Conservation (phyloP, 2,797 vertebrate genomes). For the Channallabes apus region DNA sequence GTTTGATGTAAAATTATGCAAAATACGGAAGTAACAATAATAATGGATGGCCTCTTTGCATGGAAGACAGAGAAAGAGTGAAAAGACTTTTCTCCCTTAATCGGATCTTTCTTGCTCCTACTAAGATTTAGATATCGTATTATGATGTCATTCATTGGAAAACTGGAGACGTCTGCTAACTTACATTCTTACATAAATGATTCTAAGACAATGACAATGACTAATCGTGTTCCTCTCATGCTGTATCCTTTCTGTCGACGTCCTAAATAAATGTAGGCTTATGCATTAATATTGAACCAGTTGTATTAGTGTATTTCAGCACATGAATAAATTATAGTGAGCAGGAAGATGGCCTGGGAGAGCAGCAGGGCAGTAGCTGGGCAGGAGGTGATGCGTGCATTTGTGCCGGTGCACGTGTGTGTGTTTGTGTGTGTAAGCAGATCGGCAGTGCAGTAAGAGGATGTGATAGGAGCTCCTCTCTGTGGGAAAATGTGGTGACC, state of each 20-base stretch:
- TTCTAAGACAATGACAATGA: background rate
- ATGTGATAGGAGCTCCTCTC: conserved; percentile 28
- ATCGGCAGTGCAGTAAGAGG: conserved; percentile 31
- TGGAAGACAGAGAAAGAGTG: background rate
- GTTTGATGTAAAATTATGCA: too few relatives aligned
- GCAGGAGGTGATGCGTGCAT: conserved; percentile 26
- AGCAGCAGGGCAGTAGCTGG: conserved; percentile 22
- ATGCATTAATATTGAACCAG: background rate
- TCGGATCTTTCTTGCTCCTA: background rate
- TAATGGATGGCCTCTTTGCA: conserved; percentile 14
- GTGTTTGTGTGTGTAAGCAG: conserved; percentile 11
- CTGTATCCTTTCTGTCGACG: background rate
- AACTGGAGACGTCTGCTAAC: background rate
- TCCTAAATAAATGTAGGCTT: background rate
- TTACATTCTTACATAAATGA: background rate
- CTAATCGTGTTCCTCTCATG: background rate
- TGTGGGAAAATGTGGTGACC: conserved; percentile 31
- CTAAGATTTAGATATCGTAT: background rate
- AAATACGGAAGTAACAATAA: background rate
- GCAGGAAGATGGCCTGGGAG: conserved; percentile 6
- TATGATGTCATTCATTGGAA: background rate
- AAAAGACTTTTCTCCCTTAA: background rate
- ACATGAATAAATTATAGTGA: conserved; percentile 6
- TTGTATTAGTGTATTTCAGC: background rate
- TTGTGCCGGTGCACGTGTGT: background rate